Percentiles rank a stretch among this genome's conserved stretches.
phyloP scores from a whole-genome alignment of 92 coral and sea anemone species.

The Virgularia gustaviana region DNA sequence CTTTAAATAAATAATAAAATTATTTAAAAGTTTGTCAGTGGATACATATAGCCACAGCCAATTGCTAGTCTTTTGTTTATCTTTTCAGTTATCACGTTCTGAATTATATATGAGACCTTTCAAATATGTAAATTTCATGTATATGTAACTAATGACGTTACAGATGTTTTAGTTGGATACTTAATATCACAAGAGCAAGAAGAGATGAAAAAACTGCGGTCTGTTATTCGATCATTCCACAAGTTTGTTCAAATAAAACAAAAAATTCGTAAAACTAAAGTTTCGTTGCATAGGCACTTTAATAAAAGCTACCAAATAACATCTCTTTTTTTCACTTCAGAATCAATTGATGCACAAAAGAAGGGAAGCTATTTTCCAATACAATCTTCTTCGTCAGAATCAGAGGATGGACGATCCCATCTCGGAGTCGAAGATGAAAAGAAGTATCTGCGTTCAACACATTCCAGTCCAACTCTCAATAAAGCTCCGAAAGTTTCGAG shows the following conservation, averaged over 20 bases:
- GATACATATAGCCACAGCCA: background rate
- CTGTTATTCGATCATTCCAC: too few species aligned
- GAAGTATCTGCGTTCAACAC: slow-evolving; percentile 9
- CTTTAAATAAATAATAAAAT: background rate
- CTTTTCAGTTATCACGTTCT: too few species aligned
- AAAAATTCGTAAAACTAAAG: background rate
- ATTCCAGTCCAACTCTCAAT: slow-evolving; percentile 9
- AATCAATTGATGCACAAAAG: slow-evolving; percentile 14
- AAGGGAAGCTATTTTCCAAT: background rate
- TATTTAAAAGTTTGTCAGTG: too few species aligned
- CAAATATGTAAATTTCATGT: too few species aligned
- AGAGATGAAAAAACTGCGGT: too few species aligned
- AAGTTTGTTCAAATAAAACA: background rate
- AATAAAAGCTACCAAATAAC: too few species aligned
- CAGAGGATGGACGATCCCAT: background rate
- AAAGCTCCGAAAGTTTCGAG: slow-evolving; percentile 19
- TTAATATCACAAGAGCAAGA: too few species aligned
- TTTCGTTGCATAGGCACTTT: background rate
- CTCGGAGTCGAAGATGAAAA: background rate
- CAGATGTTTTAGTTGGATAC: too few species aligned
- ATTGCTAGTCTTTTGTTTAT: too few species aligned
- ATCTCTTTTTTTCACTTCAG: background rate
- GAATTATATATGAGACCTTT: too few species aligned
- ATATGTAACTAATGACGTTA: too few species aligned
- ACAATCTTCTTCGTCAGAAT: background rate